Conservation (phyloP, 2,797 vertebrate species). For the Hafferia zeledoni region DNA sequence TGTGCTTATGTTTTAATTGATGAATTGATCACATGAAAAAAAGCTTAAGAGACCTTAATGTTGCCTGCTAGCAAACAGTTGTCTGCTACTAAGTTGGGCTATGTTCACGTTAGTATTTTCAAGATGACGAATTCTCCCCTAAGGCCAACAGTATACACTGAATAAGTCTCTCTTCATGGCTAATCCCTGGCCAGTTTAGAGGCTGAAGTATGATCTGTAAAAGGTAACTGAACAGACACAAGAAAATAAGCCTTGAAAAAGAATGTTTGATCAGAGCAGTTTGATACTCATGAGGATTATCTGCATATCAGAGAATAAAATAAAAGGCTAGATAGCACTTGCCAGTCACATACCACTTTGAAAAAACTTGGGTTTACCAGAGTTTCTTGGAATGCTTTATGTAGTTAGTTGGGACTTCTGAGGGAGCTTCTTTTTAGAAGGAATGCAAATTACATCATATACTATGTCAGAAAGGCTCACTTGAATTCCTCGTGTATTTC, state of each 20-base stretch:
- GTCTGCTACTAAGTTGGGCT: not conserved
- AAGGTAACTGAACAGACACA: not conserved
- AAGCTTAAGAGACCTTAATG: not conserved
- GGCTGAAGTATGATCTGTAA: not conserved
- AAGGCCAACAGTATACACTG: not conserved
- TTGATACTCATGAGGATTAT: not conserved
- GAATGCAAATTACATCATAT: not conserved
- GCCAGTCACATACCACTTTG: not conserved
- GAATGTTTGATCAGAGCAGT: not conserved
- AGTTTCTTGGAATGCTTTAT: constrained; percentile 2
- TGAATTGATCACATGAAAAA: not conserved
- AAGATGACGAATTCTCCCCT: not conserved
- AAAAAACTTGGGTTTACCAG: not conserved
- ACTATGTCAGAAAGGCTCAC: not conserved
- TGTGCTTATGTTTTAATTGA: constrained; percentile 1
- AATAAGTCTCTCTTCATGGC: not conserved
- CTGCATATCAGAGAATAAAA: not conserved
- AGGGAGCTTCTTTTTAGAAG: not conserved
- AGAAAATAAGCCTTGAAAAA: not conserved
- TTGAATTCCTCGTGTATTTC: not conserved
- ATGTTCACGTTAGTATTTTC: not conserved
- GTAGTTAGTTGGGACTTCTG: not conserved
- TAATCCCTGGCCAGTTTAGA: not conserved
- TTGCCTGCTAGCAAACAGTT: not conserved
- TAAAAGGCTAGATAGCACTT: not conserved